Base-by-base conservation (phyloP, 2,797 vertebrate genomes). In the Cercopithecus mitis region DNA sequence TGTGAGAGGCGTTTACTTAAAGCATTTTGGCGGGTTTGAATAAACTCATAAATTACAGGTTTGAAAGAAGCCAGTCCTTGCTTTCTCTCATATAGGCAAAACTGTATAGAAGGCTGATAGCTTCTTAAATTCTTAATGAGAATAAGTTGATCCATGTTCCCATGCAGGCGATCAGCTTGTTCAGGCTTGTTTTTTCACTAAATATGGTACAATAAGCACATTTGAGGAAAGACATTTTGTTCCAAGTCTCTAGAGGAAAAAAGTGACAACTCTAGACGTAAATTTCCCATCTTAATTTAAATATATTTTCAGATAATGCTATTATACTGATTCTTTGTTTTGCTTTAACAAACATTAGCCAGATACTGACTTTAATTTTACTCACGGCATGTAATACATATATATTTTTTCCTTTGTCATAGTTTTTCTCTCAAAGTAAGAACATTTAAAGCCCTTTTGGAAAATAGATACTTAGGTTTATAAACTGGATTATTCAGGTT, bases 11-110 rank as follows among this genome's bases (percentile, higher is more conserved):
- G 93, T 98, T 98, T 98, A 98, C 98, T 98, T 98, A 98, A 98
- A 98, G 98, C 98, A 98, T 98, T 99, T 99, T 98, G 98, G 98
- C 76, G 73, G 98, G 98, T 98, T 98, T 99, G 98, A 99, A 99
- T 98, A 98, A 99, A 99, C 98, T 98, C 98, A 97, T 98, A 98
- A 98, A 99, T 99, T 98, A 98, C 17, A 91, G 97, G 97, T 95
- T 98, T 98, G 98, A 98, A 97, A 98, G 97, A 97, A 98, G 97
- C 88, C 98, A 96, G 98, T 98, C 95, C 94, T 95, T 97, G 92
- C 98, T 98, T 97, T 98, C 97, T 97, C 90, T 98, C 95, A 82
- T 97, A 95, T 96, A 97, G 98, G 81, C 98, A 98, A 97, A 98
- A 90, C 98, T 98, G 97, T 96, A 88, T 96, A 96, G 97, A 86